Evolutionary conservation across 1,140 invertebrate genomes (phyloP).

Genomic region (Drosophila pachea): DNA sequence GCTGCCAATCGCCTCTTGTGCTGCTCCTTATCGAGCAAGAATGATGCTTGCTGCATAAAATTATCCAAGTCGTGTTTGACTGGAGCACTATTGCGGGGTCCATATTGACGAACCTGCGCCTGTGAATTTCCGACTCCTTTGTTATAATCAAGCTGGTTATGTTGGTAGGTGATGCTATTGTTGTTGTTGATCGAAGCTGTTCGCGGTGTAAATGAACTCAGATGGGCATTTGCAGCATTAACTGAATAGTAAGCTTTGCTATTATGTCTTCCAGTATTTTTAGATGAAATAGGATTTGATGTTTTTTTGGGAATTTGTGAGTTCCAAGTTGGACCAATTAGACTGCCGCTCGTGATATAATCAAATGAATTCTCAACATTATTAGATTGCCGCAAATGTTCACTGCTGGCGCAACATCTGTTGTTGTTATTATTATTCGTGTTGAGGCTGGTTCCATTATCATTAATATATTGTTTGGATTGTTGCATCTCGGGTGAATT

Average conservation of each 20-base stretch:
- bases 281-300: conserved; percentile 39
- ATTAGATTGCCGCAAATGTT: conserved; percentile 37
- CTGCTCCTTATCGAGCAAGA: conserved; percentile 36
- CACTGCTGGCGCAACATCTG: background rate
- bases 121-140: conserved; percentile 8
- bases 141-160: conserved; percentile 30
- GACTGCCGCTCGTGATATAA: conserved; percentile 48
- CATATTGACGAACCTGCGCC: conserved; percentile 25
- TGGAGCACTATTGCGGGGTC: conserved; percentile 17
- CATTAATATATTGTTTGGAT: conserved; percentile 42
- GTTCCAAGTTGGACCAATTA: conserved; percentile 30
- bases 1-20: conserved; percentile 45
- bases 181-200: conserved; percentile 21
- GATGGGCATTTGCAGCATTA: conserved; percentile 31
- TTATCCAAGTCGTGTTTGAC: conserved; percentile 29
- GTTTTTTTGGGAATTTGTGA: conserved; percentile 26
- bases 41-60: conserved; percentile 14
- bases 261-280: conserved; percentile 22
- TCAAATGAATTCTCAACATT: conserved; percentile 62
- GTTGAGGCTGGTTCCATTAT: conserved; percentile 18
- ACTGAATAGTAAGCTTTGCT: conserved; percentile 28
- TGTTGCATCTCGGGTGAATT: conserved; percentile 53
- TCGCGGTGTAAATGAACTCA: conserved; percentile 20
- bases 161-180: conserved; percentile 39
- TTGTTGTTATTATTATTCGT: conserved; percentile 22